phyloP scores from a whole-genome alignment of 1,140 invertebrate species.

The Tribolium castaneum region DNA sequence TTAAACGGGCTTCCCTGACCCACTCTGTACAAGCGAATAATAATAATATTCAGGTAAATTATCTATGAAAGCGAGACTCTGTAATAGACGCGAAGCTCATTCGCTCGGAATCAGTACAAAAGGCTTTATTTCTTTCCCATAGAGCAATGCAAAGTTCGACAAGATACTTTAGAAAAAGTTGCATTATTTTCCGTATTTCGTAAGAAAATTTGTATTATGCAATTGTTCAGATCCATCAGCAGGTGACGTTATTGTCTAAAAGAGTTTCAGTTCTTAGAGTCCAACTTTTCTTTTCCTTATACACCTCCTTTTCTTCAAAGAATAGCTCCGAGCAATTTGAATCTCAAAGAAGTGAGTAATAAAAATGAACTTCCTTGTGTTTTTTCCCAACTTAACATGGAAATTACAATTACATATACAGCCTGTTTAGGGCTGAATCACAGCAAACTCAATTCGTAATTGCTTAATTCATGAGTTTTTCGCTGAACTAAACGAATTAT shows the following conservation, averaged over 20 bases:
- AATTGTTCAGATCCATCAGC: slow-evolving; percentile 40
- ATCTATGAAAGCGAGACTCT: background rate
- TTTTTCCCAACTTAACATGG: slow-evolving; percentile 28
- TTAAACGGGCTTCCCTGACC: background rate
- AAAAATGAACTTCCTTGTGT: slow-evolving; percentile 33
- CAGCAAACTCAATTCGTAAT: background rate
- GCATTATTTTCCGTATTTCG: slow-evolving; percentile 28
- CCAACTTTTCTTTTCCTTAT: slow-evolving; percentile 25
- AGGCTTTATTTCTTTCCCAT: slow-evolving; percentile 5
- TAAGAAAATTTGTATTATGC: slow-evolving; percentile 19
- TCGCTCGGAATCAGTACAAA: background rate
- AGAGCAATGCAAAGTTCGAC: slow-evolving; percentile 6
- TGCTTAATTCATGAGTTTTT: slow-evolving; percentile 9
- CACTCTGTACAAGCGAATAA: background rate
- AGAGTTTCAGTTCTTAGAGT: slow-evolving; percentile 22
- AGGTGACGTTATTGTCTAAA: slow-evolving; percentile 30
- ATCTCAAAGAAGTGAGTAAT: slow-evolving; percentile 39
- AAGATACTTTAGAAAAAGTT: slow-evolving; percentile 10
- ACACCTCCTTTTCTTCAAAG: slow-evolving; percentile 37
- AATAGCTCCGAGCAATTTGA: slow-evolving; percentile 39
- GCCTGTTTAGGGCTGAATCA: too few relatives aligned
- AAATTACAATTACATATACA: slow-evolving; percentile 1
- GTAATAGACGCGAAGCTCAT: background rate
- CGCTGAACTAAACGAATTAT: background rate
- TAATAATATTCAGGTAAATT: background rate